Percentiles rank a stretch among this genome's conserved stretches.
Evolutionary conservation across 2,113 vertebrate genomes (phyloP).

Genomic region (Anhinga anhinga): DNA sequence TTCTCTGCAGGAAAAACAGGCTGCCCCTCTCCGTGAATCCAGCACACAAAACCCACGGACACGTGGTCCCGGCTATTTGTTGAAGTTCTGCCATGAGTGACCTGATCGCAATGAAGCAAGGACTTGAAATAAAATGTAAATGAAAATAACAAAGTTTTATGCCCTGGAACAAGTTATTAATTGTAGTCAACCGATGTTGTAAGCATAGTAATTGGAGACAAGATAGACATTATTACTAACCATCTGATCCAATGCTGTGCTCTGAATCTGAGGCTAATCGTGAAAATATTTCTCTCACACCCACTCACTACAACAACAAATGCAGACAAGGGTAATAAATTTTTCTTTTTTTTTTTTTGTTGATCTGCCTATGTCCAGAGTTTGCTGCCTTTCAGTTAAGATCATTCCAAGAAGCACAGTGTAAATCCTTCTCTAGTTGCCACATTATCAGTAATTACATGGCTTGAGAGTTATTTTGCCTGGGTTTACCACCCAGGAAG

Average conservation of each 20-base stretch:
- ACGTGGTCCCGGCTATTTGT: accelerated
- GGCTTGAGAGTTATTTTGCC: background rate
- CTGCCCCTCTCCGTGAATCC: background rate
- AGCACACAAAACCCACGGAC: background rate
- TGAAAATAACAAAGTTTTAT: slow-evolving; percentile 18
- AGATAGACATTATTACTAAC: slow-evolving; percentile 17
- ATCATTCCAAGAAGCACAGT: background rate
- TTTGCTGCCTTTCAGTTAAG: background rate
- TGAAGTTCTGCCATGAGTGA: background rate
- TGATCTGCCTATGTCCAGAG: background rate
- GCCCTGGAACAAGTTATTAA: slow-evolving; percentile 13
- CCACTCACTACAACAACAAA: slow-evolving; percentile 41
- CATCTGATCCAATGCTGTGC: background rate
- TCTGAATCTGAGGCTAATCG: slow-evolving; percentile 25
- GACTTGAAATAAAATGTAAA: background rate
- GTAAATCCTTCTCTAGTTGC: background rate
- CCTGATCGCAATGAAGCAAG: background rate
- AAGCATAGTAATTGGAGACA: slow-evolving; percentile 4
- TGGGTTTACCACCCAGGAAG: background rate
- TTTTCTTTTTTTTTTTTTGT: background rate
- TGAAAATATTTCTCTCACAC: slow-evolving; percentile 56
- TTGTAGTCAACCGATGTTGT: background rate
- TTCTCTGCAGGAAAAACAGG: background rate
- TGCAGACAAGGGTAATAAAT: slow-evolving; percentile 35
- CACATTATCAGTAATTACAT: background rate